Evolutionary conservation across 2,113 vertebrate species (phyloP).

Genomic region (Amphiprion ocellaris): DNA sequence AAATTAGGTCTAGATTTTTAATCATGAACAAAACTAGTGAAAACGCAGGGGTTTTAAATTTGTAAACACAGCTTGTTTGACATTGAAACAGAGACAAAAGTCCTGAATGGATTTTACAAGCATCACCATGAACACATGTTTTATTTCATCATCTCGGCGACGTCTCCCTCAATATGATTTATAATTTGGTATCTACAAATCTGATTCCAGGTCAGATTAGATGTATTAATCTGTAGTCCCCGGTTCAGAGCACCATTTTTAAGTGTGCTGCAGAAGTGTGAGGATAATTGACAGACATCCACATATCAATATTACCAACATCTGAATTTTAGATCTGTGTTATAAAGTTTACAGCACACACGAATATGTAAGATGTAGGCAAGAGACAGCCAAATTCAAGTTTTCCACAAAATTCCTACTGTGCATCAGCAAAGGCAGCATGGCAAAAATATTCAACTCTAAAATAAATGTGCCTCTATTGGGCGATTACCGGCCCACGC

Average conservation of each 20-base stretch:
- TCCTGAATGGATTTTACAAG: not conserved
- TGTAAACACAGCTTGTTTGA: not conserved
- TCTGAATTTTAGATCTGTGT: too few species aligned
- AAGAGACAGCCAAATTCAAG: constrained; percentile 6
- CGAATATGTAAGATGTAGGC: too few species aligned
- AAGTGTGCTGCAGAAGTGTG: too few species aligned
- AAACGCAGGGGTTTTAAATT: not conserved
- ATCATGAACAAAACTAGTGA: not conserved
- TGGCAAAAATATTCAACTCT: constrained; percentile 68
- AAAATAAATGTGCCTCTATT: constrained; percentile 84
- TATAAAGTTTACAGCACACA: too few species aligned
- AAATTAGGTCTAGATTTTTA: not conserved
- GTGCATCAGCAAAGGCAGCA: constrained; percentile 38
- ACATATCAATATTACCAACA: too few species aligned
- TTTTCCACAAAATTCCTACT: constrained; percentile 16
- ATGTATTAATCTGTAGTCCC: too few species aligned
- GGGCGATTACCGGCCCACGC: constrained; percentile 82
- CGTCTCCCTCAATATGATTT: not conserved
- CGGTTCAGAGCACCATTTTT: too few species aligned
- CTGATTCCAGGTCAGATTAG: too few species aligned
- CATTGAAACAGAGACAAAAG: not conserved
- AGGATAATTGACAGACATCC: too few species aligned
- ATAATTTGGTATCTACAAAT: not conserved
- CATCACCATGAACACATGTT: too few species aligned
- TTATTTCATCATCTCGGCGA: not conserved